Evolutionary conservation across 2,113 vertebrate genomes (phyloP), one percentile per base, ranked within the genome.

Genomic region (Salvelinus sp.): DNA sequence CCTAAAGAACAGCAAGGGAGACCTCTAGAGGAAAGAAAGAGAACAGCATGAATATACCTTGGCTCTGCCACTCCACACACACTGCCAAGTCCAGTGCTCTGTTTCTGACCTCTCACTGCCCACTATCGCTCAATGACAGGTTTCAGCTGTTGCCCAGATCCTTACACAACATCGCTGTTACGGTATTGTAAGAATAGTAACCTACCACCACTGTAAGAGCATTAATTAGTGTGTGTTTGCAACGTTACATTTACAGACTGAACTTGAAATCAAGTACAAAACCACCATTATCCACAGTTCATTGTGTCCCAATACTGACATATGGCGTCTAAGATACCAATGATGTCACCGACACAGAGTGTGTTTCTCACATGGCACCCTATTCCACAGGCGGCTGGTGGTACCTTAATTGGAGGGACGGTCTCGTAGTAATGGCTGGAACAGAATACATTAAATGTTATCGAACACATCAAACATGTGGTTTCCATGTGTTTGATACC

Each of bases 1-100:
- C 62, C 20, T 74, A 73, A 13, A 77, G 85, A 87, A 91, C 86
- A 80, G 62, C 84, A 72, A 87, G 84, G 80, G 83, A 85, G 89
- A 77, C 89, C 88, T 89, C 88, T 88, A 83, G 88, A 87, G 90
- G 87, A 80, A 28, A 18, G 16, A 12, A 6, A 67, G 1, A 69
- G 64, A 18, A 69, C 22, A 9, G 30, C 22, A 1, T 33, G 50
- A 54, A 16, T 54, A 16, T 54, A 3, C 28, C 14, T 71, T 14
- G 6, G 22, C 23, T 28, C 13, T 16, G 4, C 63, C 1, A 4
- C 4, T 23, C 16, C 50, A 54, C 50, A 12, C 18, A 57, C 58
- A 6, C n/a, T 62, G 58, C 58, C 18, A 62, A 22, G 58, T 62
- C n/a, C n/a, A 22, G 58, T 23, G 58, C 6, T 22, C 14, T 14